phyloP scores from a whole-genome alignment of 2,113 vertebrate species.

The Martes martes region DNA sequence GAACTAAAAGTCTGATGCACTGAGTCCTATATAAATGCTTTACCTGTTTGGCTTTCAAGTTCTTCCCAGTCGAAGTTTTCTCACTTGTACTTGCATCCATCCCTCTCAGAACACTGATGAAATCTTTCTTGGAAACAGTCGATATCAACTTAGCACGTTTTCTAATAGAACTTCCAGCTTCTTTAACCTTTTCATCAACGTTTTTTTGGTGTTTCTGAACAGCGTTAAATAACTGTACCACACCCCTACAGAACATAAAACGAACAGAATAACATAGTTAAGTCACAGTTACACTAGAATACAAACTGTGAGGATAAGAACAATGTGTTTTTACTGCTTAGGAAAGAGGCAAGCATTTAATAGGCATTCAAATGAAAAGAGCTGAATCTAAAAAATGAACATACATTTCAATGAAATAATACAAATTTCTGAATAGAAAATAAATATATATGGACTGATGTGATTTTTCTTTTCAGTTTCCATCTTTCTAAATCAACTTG shows the following conservation, averaged over 20 bases:
- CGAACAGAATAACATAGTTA: not conserved
- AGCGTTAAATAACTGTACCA: conserved; percentile 96
- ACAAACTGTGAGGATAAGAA: not conserved
- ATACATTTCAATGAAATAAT: not conserved
- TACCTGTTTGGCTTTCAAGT: conserved; percentile 77
- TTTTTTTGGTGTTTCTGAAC: conserved; percentile 92
- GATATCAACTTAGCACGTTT: conserved; percentile 92
- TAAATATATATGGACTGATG: not conserved
- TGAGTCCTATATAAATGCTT: not conserved
- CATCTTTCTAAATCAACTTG: not conserved
- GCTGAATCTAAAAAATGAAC: not conserved
- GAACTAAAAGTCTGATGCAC: not conserved
- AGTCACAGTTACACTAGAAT: not conserved
- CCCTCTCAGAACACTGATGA: conserved; percentile 91
- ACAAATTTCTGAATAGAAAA: not conserved
- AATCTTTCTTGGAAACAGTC: conserved; percentile 93
- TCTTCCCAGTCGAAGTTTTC: conserved; percentile 57
- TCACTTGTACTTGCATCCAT: conserved; percentile 65
- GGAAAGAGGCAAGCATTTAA: not conserved
- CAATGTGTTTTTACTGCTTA: too few relatives aligned
- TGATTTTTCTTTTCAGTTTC: not conserved
- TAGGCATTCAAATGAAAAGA: not conserved
- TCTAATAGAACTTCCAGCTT: conserved; percentile 88
- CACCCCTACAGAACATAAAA: conserved; percentile 83
- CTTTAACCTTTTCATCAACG: conserved; percentile 88